Percentiles rank a stretch among this genome's conserved stretches.
phyloP scores from a whole-genome alignment of 2,797 vertebrate genomes.

The Parauchenoglanis ngamensis region DNA sequence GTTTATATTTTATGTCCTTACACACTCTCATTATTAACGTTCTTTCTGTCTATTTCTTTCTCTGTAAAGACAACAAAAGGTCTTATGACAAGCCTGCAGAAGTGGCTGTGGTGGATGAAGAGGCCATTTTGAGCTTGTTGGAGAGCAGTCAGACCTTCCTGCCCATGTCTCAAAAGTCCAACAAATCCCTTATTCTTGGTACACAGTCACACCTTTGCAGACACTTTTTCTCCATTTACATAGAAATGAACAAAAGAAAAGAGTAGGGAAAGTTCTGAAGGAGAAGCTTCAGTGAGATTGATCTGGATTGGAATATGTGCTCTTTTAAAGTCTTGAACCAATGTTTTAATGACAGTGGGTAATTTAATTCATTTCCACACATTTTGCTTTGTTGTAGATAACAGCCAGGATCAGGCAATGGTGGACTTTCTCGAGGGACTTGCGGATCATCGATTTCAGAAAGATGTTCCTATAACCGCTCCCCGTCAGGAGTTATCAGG shows the following conservation, averaged over 20 bases:
- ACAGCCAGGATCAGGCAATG: slow-evolving; percentile 85
- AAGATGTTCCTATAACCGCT: slow-evolving; percentile 68
- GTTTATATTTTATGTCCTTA: background rate
- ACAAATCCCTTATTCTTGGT: slow-evolving; percentile 82
- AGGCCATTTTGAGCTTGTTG: slow-evolving; percentile 93
- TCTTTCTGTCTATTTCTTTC: background rate
- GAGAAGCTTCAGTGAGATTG: background rate
- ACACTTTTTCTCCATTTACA: too few species aligned
- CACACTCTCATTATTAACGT: background rate
- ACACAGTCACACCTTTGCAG: background rate
- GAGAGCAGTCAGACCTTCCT: slow-evolving; percentile 94
- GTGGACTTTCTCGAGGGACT: slow-evolving; percentile 87
- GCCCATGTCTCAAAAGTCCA: slow-evolving; percentile 83
- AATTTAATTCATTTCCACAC: background rate
- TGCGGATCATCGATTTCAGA: slow-evolving; percentile 84
- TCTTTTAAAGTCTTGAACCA: background rate
- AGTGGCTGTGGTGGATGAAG: slow-evolving; percentile 91
- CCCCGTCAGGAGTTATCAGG: slow-evolving; percentile 76
- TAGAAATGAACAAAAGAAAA: background rate
- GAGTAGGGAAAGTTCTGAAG: background rate
- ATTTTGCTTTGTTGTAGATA: slow-evolving; percentile 67
- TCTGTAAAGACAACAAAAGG: slow-evolving; percentile 55
- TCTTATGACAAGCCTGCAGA: slow-evolving; percentile 65
- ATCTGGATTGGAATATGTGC: background rate
- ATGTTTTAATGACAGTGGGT: too few species aligned